phyloP scores from a whole-genome alignment of 2,888 invertebrate species.

The Nematopogon swammerdamellus region DNA sequence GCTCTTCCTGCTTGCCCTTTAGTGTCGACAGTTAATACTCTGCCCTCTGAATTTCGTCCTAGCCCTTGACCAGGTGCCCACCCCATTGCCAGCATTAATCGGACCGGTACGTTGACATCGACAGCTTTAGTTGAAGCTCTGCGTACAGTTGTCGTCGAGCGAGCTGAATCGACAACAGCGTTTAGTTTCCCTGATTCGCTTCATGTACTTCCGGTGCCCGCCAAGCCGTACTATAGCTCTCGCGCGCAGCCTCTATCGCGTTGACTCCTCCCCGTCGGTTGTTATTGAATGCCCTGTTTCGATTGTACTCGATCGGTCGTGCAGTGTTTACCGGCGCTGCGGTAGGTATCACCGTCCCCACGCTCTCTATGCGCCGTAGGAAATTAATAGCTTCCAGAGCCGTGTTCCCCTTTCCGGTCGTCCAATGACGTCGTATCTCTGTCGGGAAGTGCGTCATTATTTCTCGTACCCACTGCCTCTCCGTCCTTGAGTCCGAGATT shows the following conservation, averaged over 20 bases:
- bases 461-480: not conserved
- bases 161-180: too few relatives aligned
- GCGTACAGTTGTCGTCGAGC: too few relatives aligned
- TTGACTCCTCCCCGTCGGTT: not conserved
- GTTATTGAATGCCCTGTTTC: not conserved
- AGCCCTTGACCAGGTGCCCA: too few relatives aligned
- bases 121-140: too few relatives aligned
- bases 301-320: not conserved
- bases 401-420: not conserved
- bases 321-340: not conserved
- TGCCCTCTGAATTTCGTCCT: too few relatives aligned
- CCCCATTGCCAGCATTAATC: too few relatives aligned
- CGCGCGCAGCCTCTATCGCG: not conserved
- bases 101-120: too few relatives aligned
- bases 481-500: not conserved
- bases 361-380: not conserved
- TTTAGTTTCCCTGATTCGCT: too few relatives aligned
- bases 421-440: not conserved
- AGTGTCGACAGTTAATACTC: too few relatives aligned
- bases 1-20: too few relatives aligned
- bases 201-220: not conserved
- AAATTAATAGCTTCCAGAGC: not conserved
- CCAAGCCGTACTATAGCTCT: not conserved
- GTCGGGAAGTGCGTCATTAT: conserved; percentile 2
- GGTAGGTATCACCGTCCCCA: not conserved